phyloP scores from a whole-genome alignment of 2,797 vertebrate species.

The Coluber constrictor region DNA sequence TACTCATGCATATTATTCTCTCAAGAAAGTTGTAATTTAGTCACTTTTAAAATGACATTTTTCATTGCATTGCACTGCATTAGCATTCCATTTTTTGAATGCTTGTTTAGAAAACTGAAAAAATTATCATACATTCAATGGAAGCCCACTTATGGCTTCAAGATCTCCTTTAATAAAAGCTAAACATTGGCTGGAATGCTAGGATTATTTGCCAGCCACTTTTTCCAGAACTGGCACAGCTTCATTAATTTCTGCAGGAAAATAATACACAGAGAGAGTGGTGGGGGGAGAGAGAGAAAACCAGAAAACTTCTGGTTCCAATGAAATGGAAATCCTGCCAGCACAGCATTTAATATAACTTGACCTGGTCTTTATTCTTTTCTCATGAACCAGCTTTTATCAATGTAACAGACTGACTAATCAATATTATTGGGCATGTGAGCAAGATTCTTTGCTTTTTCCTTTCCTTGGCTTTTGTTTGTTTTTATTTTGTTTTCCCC shows the following conservation, averaged over 20 bases:
- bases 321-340: not conserved
- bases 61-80: not conserved
- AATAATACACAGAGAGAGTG: not conserved
- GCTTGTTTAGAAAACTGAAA: not conserved
- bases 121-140: not conserved
- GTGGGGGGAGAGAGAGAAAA: not conserved
- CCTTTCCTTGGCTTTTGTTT: not conserved
- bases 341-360: not conserved
- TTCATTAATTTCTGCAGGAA: conserved; percentile 9
- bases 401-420: not conserved
- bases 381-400: not conserved
- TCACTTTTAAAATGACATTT: not conserved
- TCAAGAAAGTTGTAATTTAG: not conserved
- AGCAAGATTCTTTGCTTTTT: not conserved
- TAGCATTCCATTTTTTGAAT: not conserved
- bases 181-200: conserved; percentile 17
- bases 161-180: not conserved
- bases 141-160: not conserved
- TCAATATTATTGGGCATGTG: not conserved
- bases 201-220: conserved; percentile 7
- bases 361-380: not conserved
- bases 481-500: not conserved
- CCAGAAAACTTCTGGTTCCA: not conserved
- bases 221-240: conserved; percentile 14
- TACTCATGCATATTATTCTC: not conserved